A percentile compares a stretch with the other conserved stretches of the same genome.
Evolutionary conservation across 2,888 invertebrate species (phyloP).

Genomic region (Caenorhabditis zanzibari): DNA sequence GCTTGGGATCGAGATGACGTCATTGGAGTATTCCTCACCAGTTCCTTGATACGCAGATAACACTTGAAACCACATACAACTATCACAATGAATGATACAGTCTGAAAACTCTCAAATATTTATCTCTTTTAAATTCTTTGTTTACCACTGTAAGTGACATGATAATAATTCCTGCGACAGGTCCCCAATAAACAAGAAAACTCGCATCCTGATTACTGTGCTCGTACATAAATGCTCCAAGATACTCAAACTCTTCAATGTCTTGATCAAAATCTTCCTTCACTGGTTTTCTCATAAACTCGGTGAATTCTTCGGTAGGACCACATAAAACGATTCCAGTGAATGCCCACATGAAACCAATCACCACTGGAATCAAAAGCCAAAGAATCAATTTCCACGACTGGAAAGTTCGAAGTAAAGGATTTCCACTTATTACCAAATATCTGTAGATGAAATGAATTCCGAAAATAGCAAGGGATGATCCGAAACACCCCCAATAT

Average conservation of each 20-base stretch:
- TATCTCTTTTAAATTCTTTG: too few relatives aligned
- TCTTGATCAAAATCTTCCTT: slow-evolving; percentile 4
- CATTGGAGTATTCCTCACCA: not conserved
- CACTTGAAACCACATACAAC: slow-evolving; percentile 20
- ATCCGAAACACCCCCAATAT: slow-evolving; percentile 42
- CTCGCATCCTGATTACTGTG: not conserved
- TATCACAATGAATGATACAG: slow-evolving; percentile 7
- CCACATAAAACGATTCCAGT: slow-evolving; percentile 15
- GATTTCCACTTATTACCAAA: slow-evolving; percentile 25
- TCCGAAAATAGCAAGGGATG: slow-evolving; percentile 27
- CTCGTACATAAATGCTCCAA: slow-evolving; percentile 26
- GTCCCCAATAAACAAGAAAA: slow-evolving; percentile 3
- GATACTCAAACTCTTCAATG: slow-evolving; percentile 37
- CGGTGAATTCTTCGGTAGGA: slow-evolving; percentile 20
- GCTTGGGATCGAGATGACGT: slow-evolving; percentile 2
- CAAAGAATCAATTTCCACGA: slow-evolving; percentile 42
- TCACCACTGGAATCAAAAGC: slow-evolving; percentile 23
- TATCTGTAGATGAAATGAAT: slow-evolving; percentile 51
- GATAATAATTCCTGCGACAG: slow-evolving; percentile 18
- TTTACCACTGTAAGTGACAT: slow-evolving; percentile 24
- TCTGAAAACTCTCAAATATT: too few relatives aligned
- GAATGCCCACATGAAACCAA: slow-evolving; percentile 24
- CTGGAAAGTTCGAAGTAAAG: slow-evolving; percentile 12
- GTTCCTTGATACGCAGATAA: not conserved
- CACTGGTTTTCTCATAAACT: slow-evolving; percentile 24